Conservation (phyloP, 2,113 vertebrate species). For the Apodemus speciosus region DNA sequence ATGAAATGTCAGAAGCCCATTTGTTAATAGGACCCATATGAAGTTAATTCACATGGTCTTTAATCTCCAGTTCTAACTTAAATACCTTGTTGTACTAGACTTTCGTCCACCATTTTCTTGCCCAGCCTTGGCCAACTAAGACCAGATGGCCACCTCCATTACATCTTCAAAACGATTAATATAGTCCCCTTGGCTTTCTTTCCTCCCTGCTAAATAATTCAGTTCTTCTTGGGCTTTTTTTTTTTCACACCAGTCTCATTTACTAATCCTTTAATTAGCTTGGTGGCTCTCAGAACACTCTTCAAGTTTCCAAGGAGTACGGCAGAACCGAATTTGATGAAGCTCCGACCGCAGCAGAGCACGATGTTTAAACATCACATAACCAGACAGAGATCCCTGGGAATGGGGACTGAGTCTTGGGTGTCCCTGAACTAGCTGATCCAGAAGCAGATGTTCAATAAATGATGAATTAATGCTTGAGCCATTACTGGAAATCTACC, state of each 20-base stretch:
- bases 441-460: background rate
- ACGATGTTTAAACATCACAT: background rate
- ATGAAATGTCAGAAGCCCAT: background rate
- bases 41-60: constrained; percentile 32
- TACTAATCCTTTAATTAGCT: constrained; percentile 60
- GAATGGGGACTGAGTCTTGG: background rate
- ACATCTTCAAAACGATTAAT: constrained; percentile 44
- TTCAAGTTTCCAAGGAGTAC: constrained; percentile 26
- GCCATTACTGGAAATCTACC: background rate
- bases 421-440: background rate
- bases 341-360: background rate
- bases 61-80: background rate
- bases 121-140: constrained; percentile 11
- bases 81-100: background rate
- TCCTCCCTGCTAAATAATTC: constrained; percentile 59
- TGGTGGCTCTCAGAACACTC: constrained; percentile 42
- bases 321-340: constrained; percentile 36
- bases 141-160: constrained; percentile 49
- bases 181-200: constrained; percentile 43
- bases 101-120: background rate
- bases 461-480: constrained; percentile 14
- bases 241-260: constrained; percentile 7
- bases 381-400: background rate
- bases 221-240: constrained; percentile 4
- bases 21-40: background rate